Percentiles rank a stretch among this genome's conserved stretches.
phyloP scores from a whole-genome alignment of 1,140 invertebrate species.

The Drosophila mayri region DNA sequence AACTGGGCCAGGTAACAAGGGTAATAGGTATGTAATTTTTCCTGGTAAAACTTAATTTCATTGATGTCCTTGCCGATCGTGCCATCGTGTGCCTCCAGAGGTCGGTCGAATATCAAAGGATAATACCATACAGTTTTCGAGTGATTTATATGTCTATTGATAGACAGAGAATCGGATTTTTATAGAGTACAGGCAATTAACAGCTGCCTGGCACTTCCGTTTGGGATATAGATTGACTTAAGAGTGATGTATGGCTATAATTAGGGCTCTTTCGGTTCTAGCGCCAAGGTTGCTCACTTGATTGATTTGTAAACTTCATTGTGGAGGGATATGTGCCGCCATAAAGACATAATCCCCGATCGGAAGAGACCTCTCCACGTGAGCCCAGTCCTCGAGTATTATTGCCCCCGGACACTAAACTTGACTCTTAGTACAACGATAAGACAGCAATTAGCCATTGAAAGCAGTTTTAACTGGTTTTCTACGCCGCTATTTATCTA shows the following conservation, averaged over 20 bases:
- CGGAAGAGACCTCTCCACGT: slow-evolving; percentile 24
- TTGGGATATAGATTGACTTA: slow-evolving; percentile 24
- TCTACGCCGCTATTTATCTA: not conserved
- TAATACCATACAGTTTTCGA: slow-evolving; percentile 30
- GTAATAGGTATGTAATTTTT: slow-evolving; percentile 81
- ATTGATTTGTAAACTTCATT: slow-evolving; percentile 41
- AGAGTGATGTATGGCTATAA: slow-evolving; percentile 58
- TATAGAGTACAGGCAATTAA: slow-evolving; percentile 76
- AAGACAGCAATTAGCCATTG: slow-evolving; percentile 21
- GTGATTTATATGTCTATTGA: slow-evolving; percentile 69
- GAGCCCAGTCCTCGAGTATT: slow-evolving; percentile 23
- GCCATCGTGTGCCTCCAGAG: slow-evolving; percentile 60
- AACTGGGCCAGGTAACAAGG: slow-evolving; percentile 58
- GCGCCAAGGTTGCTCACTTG: slow-evolving; percentile 37
- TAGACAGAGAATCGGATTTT: slow-evolving; percentile 44
- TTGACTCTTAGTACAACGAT: slow-evolving; percentile 21
- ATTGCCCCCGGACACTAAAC: slow-evolving; percentile 32
- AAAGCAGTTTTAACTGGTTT: slow-evolving; percentile 30
- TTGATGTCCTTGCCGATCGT: slow-evolving; percentile 70
- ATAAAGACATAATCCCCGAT: slow-evolving; percentile 37
- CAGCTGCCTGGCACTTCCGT: slow-evolving; percentile 74
- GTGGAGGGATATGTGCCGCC: slow-evolving; percentile 17
- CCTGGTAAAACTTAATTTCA: slow-evolving; percentile 66
- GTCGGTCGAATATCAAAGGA: slow-evolving; percentile 67
- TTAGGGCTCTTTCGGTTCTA: slow-evolving; percentile 8